Evolutionary conservation across 1,140 invertebrate species (phyloP), one percentile per base, ranked within the genome.

Genomic region (Pissodes strobi): DNA sequence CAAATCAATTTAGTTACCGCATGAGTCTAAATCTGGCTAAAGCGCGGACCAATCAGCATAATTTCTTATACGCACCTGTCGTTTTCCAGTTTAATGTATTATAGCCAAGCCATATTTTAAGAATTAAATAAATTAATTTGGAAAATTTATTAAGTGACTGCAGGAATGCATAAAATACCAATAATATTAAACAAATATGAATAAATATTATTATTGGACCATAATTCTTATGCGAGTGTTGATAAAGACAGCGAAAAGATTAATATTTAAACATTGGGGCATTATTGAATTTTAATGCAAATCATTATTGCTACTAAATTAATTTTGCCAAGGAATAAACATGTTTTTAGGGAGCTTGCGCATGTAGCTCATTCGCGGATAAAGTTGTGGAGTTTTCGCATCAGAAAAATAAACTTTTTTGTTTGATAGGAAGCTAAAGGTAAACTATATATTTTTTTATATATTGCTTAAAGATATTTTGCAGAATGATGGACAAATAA

Each of bases 281-380:
- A 46, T 59, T 59, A 59, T 60, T 60, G 57, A 60, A 60, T 49
- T 60, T 60, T 51, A 60, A 60, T 60, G 57, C 57, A 60, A 60
- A 60, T 60, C 57, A 18, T 49, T 49, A 60, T 49, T 19, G 34
- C 27, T 25, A 39, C n/a, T 60, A 37, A 51, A 60, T 60, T 49
- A 60, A 60, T 60, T 49, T 46, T 22, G n/a, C 12, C 39, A 22
- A 21, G 19, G 18, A 17, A 21, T 43, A 18, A 43, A 18, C 17
- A 4, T n/a, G 37, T 39, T 15, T 39, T 57, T 43, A 45, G 23
- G 55, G 19, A 8, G 15, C 9, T 27, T 9, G 3, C 3, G 25
- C 25, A 27, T 27, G 3, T 27, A 9, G 25, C 9, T 27, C 25
- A 27, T 27, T 27, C n/a, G n/a, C n/a, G n/a, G n/a, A n/a, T n/a